Percentiles rank a stretch among this genome's conserved stretches.
phyloP scores from a whole-genome alignment of 2,797 vertebrate genomes.

The Coregonus ussuriensis region DNA sequence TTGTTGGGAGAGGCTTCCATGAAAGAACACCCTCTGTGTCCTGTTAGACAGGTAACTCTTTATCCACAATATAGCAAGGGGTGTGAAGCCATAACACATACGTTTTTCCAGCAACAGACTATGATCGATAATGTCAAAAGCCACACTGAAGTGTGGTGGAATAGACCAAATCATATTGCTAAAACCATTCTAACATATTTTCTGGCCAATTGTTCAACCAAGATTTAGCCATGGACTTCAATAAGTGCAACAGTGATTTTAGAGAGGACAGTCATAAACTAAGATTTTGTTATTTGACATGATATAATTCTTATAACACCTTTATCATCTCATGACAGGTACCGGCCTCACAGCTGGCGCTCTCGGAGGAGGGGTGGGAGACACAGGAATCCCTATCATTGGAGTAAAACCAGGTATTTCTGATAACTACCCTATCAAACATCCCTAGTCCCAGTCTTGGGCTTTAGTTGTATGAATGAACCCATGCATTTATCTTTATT shows the following conservation, averaged over 20 bases:
- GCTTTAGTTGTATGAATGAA: background rate
- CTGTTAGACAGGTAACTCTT: too few relatives aligned
- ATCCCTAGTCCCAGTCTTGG: background rate
- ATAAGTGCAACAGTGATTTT: background rate
- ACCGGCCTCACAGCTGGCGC: conserved; percentile 62
- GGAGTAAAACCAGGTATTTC: conserved; percentile 70
- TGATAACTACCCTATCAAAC: background rate
- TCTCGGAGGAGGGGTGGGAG: conserved; percentile 39
- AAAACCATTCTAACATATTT: background rate
- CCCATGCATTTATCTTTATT: background rate
- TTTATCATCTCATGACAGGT: conserved; percentile 35
- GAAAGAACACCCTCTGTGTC: too few relatives aligned
- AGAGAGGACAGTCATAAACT: background rate
- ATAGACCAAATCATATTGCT: background rate
- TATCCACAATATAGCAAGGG: too few relatives aligned
- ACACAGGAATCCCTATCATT: conserved; percentile 74
- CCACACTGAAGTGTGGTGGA: background rate
- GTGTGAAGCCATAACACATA: too few relatives aligned
- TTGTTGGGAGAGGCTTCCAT: too few relatives aligned
- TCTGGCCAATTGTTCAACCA: background rate
- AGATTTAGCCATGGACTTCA: background rate
- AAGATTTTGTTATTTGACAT: background rate
- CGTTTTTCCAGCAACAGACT: too few relatives aligned
- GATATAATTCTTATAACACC: background rate
- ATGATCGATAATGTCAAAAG: too few relatives aligned